These are phyloP conservation scores for Agonum fuliginosum DNA, from an alignment of 2,888 invertebrate species.

Conservation along the genomic window DNA sequence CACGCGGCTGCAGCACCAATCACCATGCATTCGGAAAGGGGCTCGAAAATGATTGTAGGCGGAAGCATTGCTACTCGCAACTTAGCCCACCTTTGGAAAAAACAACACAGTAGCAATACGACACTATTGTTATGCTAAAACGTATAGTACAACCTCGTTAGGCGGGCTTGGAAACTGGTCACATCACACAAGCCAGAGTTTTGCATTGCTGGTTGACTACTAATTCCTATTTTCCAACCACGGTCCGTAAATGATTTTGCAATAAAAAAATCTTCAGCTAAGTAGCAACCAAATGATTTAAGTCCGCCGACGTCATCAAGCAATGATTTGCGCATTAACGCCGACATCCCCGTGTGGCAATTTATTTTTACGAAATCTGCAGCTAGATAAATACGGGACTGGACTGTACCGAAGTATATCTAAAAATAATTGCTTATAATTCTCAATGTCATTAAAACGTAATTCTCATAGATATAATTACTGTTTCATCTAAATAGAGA, in stretches of 20 bases:
- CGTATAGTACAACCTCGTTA: slow-evolving; percentile 73
- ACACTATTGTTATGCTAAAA: background rate
- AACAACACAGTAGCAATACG: slow-evolving; percentile 5
- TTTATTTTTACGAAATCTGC: slow-evolving; percentile 95
- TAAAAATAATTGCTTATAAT: slow-evolving; percentile 67
- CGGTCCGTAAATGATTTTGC: slow-evolving; percentile 90
- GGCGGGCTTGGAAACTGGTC: slow-evolving; percentile 87
- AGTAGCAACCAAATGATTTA: slow-evolving; percentile 91
- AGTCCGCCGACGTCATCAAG: slow-evolving; percentile 95
- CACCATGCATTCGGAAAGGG: slow-evolving; percentile 95
- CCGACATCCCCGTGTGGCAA: slow-evolving; percentile 99
- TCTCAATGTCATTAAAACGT: too few species aligned
- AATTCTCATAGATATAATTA: too few species aligned
- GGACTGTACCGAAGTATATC: slow-evolving; percentile 97
- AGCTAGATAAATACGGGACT: slow-evolving; percentile 94
- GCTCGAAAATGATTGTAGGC: slow-evolving; percentile 91
- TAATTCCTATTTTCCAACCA: slow-evolving; percentile 93
- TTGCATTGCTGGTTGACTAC: slow-evolving; percentile 96
- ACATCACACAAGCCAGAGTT: slow-evolving; percentile 94
- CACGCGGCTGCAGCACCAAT: slow-evolving; percentile 94
- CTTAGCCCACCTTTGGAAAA: slow-evolving; percentile 90
- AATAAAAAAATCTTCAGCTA: slow-evolving; percentile 99
- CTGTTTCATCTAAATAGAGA: too few species aligned
- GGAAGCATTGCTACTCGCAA: slow-evolving; percentile 97
- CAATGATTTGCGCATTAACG: slow-evolving; percentile 90